Percentiles rank a stretch among this genome's conserved stretches.
phyloP scores from a whole-genome alignment of 2,113 vertebrate species.

The Ifrita kowaldi region DNA sequence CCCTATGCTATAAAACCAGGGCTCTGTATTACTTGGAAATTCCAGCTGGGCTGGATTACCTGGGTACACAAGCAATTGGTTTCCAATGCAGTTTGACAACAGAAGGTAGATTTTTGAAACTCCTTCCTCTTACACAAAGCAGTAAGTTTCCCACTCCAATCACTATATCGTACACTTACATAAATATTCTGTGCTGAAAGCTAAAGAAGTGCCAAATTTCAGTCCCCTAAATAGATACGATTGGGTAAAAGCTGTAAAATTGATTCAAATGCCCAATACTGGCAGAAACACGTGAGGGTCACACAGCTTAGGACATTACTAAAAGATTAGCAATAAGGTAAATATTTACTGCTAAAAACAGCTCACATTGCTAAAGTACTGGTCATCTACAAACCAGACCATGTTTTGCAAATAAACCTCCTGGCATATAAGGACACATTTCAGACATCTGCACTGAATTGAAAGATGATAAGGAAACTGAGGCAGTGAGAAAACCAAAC shows the following conservation, averaged over 20 bases:
- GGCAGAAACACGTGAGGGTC: not conserved
- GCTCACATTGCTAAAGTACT: not conserved
- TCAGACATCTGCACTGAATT: not conserved
- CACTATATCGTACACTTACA: not conserved
- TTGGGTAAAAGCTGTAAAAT: not conserved
- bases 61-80: not conserved
- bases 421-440: not conserved
- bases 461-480: not conserved
- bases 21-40: slow-evolving; percentile 30
- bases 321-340: not conserved
- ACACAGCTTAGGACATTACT: not conserved
- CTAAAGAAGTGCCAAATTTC: slow-evolving; percentile 1
- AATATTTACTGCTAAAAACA: slow-evolving; percentile 8
- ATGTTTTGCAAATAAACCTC: not conserved
- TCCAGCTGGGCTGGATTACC: slow-evolving; percentile 42
- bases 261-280: not conserved
- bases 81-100: not conserved
- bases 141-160: not conserved
- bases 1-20: slow-evolving; percentile 42
- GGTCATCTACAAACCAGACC: not conserved
- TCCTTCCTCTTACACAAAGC: not conserved
- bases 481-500: not conserved
- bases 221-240: not conserved
- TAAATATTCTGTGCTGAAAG: not conserved
- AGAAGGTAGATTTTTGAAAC: not conserved